Evolutionary conservation across 2,113 vertebrate genomes (phyloP).

Genomic region (Saccopteryx bilineata): DNA sequence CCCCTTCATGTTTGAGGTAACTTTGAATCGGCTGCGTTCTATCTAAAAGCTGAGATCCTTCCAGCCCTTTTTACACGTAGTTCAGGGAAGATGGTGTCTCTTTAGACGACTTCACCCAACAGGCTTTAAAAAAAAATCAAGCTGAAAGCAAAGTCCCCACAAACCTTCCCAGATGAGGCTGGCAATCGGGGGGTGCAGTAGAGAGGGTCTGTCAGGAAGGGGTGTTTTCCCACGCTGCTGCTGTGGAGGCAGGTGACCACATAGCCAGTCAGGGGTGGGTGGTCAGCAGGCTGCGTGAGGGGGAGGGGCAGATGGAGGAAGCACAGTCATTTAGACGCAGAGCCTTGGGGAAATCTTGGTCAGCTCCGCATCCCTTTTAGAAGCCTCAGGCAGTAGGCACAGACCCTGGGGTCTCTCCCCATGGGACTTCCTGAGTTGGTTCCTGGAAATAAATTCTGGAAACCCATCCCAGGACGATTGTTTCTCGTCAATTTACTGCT

Average conservation of each 20-base stretch:
- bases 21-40: constrained; percentile 13
- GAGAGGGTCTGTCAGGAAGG: background rate
- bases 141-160: background rate
- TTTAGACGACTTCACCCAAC: background rate
- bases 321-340: background rate
- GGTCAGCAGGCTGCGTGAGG: background rate
- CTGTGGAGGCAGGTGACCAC: background rate
- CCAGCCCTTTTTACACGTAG: background rate
- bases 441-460: background rate
- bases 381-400: background rate
- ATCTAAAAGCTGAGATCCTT: background rate
- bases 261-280: accelerated
- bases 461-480: background rate
- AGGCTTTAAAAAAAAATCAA: background rate
- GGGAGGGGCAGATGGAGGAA: background rate
- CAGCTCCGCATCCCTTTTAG: background rate
- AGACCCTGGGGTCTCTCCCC: background rate
- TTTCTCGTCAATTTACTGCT: background rate
- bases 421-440: accelerated
- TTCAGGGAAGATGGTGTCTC: background rate
- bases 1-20: background rate
- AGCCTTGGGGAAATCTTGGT: background rate
- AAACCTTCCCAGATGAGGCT: background rate
- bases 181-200: accelerated
- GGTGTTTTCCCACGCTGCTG: background rate